These are phyloP conservation scores for Luperina nickerlii DNA, from an alignment of 2,888 invertebrate species.

Conservation along the genomic window DNA sequence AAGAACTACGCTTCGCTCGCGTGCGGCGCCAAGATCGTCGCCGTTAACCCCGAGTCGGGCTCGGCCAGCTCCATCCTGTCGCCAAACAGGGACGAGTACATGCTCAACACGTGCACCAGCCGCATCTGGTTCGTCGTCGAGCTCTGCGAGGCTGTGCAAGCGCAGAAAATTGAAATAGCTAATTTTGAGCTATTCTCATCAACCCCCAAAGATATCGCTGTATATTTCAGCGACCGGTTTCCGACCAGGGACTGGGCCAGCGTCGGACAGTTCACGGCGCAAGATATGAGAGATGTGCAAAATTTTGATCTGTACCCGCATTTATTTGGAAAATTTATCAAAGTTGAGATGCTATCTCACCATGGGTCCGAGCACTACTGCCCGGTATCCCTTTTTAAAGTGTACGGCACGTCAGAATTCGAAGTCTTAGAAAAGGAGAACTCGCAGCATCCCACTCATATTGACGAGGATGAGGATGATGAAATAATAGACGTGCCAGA, in stretches of 20 bases:
- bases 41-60: slow-evolving; percentile 97
- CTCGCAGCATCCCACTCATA: slow-evolving; percentile 91
- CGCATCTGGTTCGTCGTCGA: slow-evolving; percentile 99
- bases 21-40: slow-evolving; percentile 99
- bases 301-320: slow-evolving; percentile 95
- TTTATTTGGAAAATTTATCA: slow-evolving; percentile 96
- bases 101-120: slow-evolving; percentile 98
- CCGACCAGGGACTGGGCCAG: slow-evolving; percentile 97
- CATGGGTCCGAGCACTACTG: slow-evolving; percentile 99
- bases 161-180: slow-evolving; percentile 98
- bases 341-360: slow-evolving; percentile 97
- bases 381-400: slow-evolving; percentile 98
- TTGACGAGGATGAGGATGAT: slow-evolving; percentile 92
- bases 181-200: slow-evolving; percentile 99
- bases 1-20: slow-evolving; percentile 99
- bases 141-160: slow-evolving; percentile 99
- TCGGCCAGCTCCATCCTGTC: slow-evolving; percentile 96
- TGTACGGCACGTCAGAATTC: slow-evolving; percentile 98
- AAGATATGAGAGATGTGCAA: slow-evolving; percentile 96
- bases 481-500: slow-evolving; percentile 91
- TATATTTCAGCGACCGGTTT: slow-evolving; percentile 96
- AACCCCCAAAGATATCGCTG: slow-evolving; percentile 97
- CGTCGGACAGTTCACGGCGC: slow-evolving; percentile 96
- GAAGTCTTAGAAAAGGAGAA: slow-evolving; percentile 96
- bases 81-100: slow-evolving; percentile 98